Evolutionary conservation across 2,888 invertebrate species (phyloP).

Genomic region (Apodemia zela): DNA sequence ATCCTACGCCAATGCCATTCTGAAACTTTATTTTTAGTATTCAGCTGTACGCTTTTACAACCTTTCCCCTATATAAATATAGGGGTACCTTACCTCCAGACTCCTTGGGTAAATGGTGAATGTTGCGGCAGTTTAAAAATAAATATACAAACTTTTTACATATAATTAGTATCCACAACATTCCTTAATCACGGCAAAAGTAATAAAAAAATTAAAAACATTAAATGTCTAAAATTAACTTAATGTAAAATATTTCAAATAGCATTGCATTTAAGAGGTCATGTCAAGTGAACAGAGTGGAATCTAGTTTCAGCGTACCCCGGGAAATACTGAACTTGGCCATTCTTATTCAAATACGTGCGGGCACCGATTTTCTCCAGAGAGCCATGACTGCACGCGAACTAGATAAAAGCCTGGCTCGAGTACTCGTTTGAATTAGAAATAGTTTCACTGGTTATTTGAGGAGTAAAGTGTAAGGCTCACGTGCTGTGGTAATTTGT

Average conservation of each 20-base stretch:
- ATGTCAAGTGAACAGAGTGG: constrained; percentile 37
- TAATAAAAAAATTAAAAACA: too few relatives aligned
- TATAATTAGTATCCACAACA: background rate
- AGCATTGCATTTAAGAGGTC: constrained; percentile 32
- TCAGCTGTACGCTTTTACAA: too few relatives aligned
- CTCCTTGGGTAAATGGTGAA: too few relatives aligned
- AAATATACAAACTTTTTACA: background rate
- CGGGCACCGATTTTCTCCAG: constrained; percentile 58
- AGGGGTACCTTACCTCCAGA: too few relatives aligned
- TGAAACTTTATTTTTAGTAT: too few relatives aligned
- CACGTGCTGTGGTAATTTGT: background rate
- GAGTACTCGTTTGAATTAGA: constrained; percentile 33
- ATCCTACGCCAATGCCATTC: too few relatives aligned
- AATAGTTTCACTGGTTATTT: constrained; percentile 30
- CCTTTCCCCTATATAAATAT: too few relatives aligned
- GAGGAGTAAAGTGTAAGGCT: constrained; percentile 23
- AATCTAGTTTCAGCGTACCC: constrained; percentile 36
- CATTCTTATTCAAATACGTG: constrained; percentile 76
- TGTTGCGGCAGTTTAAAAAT: too few relatives aligned
- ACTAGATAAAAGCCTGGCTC: constrained; percentile 35
- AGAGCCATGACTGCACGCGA: constrained; percentile 45
- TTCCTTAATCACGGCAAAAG: background rate
- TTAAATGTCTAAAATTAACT: background rate
- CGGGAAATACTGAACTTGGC: constrained; percentile 44
- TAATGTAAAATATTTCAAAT: background rate